phyloP scores from a whole-genome alignment of 2,113 vertebrate genomes.

The cat (Felis catus) region F.catus_Fca126_mat1.0 CM031428.1:18568001-18568500 shows the following conservation, averaged over 20 bases:
- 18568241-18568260: not conserved
- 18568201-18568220: not conserved
- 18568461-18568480: not conserved
- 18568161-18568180: not conserved
- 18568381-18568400: not conserved
- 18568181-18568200: not conserved
- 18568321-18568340: not conserved
- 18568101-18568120: not conserved
- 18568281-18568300: not conserved
- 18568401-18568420: not conserved
- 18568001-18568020: not conserved
- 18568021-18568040: not conserved
- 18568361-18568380: not conserved
- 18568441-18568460: not conserved
- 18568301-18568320: not conserved
- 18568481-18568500: conserved; percentile 22
- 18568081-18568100: not conserved
- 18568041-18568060: not conserved
- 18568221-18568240: not conserved
- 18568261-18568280: not conserved
- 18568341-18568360: not conserved
- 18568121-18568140: not conserved
- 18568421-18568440: not conserved
- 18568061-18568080: not conserved
- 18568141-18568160: not conserved